Percentiles rank a stretch among this genome's conserved stretches.
phyloP scores from a whole-genome alignment of 2,113 vertebrate species.

The Casuarius casuarius region DNA sequence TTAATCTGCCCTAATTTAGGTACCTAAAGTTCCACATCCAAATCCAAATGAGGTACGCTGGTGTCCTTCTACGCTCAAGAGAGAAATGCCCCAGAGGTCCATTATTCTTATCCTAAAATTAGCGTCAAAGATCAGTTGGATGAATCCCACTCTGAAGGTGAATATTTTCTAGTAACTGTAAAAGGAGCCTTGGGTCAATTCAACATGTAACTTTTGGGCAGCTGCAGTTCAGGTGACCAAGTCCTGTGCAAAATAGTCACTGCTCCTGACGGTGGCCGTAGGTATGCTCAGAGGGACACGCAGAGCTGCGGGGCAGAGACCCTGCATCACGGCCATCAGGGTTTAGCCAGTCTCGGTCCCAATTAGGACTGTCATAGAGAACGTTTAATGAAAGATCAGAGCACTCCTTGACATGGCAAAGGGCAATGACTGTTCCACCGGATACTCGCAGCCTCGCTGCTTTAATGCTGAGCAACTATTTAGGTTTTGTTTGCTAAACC shows the following conservation, averaged over 20 bases:
- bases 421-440: background rate
- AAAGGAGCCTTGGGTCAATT: background rate
- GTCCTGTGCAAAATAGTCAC: background rate
- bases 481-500: background rate
- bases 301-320: background rate
- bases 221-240: background rate
- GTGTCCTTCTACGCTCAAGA: background rate
- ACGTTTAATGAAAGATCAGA: background rate
- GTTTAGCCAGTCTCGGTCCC: background rate
- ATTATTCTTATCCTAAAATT: background rate
- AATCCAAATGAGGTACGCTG: background rate
- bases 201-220: background rate
- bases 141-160: background rate
- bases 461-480: background rate
- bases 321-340: background rate
- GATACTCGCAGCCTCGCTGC: background rate
- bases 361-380: background rate
- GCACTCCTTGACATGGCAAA: accelerated
- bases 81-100: background rate
- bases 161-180: background rate
- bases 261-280: accelerated
- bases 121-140: background rate
- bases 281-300: accelerated
- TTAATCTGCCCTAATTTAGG: background rate
- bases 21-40: background rate